A percentile compares a stretch with the other conserved stretches of the same genome.
These are phyloP conservation scores for Platypus cylindrus DNA, from an alignment of 2,888 invertebrate genomes.

Conservation along the genomic window DNA sequence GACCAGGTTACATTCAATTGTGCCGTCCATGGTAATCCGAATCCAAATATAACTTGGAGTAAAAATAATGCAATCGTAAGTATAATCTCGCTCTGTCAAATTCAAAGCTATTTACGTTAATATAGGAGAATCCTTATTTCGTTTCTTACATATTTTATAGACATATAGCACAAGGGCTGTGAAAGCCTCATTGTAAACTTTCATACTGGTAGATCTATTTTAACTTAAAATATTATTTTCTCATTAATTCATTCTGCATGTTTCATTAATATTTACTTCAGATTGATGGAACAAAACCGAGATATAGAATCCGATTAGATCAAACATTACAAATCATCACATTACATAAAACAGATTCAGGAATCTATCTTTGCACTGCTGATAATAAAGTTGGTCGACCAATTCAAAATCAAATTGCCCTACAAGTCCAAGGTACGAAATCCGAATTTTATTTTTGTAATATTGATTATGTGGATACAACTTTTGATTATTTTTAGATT, in stretches of 20 bases:
- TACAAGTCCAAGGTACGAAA: constrained; percentile 69
- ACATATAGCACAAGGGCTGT: neutral
- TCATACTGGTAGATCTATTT: too few relatives aligned
- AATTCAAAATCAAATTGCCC: constrained; percentile 51
- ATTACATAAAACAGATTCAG: constrained; percentile 66
- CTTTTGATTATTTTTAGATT: constrained; percentile 6
- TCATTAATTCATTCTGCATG: too few relatives aligned
- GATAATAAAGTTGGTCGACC: constrained; percentile 64
- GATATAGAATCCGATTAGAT: constrained; percentile 57
- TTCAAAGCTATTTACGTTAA: too few relatives aligned
- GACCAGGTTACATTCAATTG: constrained; percentile 62
- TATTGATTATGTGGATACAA: neutral
- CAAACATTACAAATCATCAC: constrained; percentile 69
- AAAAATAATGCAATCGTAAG: constrained; percentile 40
- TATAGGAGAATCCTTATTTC: too few relatives aligned
- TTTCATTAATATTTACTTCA: too few relatives aligned
- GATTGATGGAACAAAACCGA: constrained; percentile 62
- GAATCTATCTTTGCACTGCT: constrained; percentile 75
- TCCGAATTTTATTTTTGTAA: neutral
- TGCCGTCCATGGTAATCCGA: constrained; percentile 62
- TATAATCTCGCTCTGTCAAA: too few relatives aligned
- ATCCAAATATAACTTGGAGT: constrained; percentile 66
- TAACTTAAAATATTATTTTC: too few relatives aligned
- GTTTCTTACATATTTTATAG: neutral
- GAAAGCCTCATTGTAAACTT: too few relatives aligned